Evolutionary conservation across 2,888 invertebrate genomes (phyloP), one percentile per base, ranked within the genome.

Genomic region (Cacoxenus indagator): DNA sequence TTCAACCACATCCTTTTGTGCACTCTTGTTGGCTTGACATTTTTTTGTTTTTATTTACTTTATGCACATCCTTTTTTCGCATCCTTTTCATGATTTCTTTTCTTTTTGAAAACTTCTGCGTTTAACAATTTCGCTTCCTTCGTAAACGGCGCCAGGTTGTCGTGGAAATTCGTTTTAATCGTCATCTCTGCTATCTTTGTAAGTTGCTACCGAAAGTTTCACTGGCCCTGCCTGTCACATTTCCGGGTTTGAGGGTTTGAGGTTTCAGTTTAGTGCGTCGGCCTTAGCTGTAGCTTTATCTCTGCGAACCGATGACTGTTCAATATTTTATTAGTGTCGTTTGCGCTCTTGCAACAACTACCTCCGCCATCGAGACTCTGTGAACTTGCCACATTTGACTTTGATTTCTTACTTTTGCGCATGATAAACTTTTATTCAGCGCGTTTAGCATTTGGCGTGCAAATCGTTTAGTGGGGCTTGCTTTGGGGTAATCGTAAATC

Each of bases 131-230:
- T 83, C 73, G 82, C 78, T 82, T 81, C 83, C 83, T 81, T 73
- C 72, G 74, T 74, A 78, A 84, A 82, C 81, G 85, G 86, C 86
- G 85, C 86, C 85, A 85, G 76, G 78, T 76, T 73, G 85, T 78
- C 86, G 83, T 80, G 72, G 73, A 78, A 81, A 80, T 84, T 82
- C 78, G 75, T 79, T 85, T 85, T 85, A 85, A 85, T 85, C 86
- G 83, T 83, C 80, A 82, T 83, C 82, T 83, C 83, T 82, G 80
- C 80, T 76, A 80, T 65, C 24, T 46, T 46, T 65, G 37, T 55
- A 55, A 65, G 43, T 65, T 65, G 46, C 29, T 65, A 29, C 27
- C 22, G 48, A 55, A 65, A 72, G 76, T 83, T 80, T 80, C 29
- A 80, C 79, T 81, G 80, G 79, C 83, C n/a, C 75, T 65, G 26